These are phyloP conservation scores for Malacoraja senta DNA, from an alignment of 2,797 vertebrate species.

Conservation along the genomic window DNA sequence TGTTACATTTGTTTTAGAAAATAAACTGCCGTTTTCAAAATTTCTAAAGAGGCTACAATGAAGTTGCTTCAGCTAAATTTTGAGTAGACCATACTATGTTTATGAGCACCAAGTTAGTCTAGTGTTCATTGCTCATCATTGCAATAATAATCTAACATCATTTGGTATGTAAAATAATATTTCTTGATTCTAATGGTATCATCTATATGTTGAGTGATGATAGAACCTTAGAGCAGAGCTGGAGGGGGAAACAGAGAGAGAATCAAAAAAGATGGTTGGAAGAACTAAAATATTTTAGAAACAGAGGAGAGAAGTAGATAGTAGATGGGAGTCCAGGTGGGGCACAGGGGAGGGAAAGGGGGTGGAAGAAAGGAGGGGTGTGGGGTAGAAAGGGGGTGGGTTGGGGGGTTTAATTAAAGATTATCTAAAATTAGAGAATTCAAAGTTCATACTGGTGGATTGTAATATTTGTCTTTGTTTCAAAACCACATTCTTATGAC, in stretches of 20 bases:
- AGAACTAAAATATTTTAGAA: background rate
- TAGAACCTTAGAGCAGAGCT: background rate
- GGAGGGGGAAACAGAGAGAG: background rate
- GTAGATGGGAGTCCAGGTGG: too few species aligned
- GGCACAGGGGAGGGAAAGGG: too few species aligned
- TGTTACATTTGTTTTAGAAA: background rate
- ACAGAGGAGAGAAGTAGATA: too few species aligned
- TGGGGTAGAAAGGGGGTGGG: too few species aligned
- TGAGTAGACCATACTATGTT: background rate
- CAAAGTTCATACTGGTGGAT: too few species aligned
- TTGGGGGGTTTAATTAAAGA: too few species aligned
- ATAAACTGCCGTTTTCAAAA: background rate
- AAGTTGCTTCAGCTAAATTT: background rate
- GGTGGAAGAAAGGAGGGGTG: too few species aligned
- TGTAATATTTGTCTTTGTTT: background rate
- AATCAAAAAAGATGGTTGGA: background rate
- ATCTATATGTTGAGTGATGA: background rate
- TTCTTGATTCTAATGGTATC: background rate
- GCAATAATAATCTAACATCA: background rate
- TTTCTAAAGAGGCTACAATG: background rate
- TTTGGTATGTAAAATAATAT: background rate
- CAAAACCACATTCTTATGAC: background rate
- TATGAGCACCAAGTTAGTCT: background rate
- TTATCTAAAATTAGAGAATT: too few species aligned
- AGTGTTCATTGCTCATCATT: background rate